phyloP scores from a whole-genome alignment of 2,113 vertebrate species.

The Neotragus moschatus region DNA sequence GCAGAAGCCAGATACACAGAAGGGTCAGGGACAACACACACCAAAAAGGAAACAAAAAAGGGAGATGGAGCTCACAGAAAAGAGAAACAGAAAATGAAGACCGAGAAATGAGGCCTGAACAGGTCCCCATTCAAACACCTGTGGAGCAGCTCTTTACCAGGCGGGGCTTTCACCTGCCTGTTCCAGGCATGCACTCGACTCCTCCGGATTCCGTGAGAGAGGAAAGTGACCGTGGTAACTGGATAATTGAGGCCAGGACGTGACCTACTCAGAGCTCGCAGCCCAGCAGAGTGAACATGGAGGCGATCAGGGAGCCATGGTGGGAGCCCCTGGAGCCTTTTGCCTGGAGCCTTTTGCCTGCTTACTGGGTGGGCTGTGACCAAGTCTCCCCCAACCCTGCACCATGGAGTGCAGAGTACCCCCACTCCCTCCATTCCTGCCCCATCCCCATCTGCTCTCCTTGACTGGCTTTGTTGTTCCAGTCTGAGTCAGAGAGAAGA shows the following conservation, averaged over 20 bases:
- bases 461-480: background rate
- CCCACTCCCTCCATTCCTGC: background rate
- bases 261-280: background rate
- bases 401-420: no score
- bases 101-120: background rate
- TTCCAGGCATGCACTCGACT: background rate
- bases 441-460: rapidly evolving
- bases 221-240: rapidly evolving
- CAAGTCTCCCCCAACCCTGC: background rate
- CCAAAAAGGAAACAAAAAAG: background rate
- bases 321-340: background rate
- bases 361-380: background rate
- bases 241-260: background rate
- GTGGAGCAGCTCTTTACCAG: background rate
- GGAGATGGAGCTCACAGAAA: background rate
- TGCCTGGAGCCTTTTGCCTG: background rate
- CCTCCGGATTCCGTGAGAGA: rapidly evolving
- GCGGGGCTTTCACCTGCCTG: background rate
- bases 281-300: background rate
- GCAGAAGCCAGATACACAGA: no score
- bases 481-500: background rate
- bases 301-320: background rate
- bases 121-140: background rate
- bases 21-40: rapidly evolving
- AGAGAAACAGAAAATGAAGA: background rate